Evolutionary conservation across 1,140 invertebrate genomes (phyloP).

Genomic region (Araneus ventricosus): DNA sequence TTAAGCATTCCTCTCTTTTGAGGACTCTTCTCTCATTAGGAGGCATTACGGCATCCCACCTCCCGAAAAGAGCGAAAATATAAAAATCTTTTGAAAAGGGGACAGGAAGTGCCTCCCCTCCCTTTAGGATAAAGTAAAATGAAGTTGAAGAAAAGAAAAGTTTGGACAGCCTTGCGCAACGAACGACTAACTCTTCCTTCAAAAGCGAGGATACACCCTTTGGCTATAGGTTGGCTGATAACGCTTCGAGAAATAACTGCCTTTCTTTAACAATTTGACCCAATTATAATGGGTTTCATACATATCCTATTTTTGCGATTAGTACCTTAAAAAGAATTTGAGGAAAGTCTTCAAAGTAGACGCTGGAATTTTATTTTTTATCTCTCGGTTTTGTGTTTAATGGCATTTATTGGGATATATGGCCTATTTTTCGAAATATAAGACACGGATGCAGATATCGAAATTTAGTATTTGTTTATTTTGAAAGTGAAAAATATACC

Average conservation of each 20-base stretch:
- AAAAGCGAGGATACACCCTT: background rate
- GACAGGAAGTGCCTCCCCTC: background rate
- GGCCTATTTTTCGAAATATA: background rate
- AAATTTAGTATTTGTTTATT: too few species aligned
- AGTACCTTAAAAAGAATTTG: background rate
- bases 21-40: background rate
- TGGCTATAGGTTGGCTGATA: conserved; percentile 7
- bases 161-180: background rate
- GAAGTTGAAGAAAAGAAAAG: background rate
- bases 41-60: background rate
- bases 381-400: too few species aligned
- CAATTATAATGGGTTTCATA: background rate
- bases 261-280: background rate
- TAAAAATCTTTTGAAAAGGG: background rate
- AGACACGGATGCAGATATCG: too few species aligned
- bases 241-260: background rate
- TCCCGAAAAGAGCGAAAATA: background rate
- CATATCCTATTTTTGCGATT: background rate
- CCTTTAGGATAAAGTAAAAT: background rate
- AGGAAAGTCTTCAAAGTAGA: background rate
- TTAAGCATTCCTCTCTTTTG: background rate
- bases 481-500: too few species aligned
- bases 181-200: background rate
- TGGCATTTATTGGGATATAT: background rate
- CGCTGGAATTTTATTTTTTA: background rate